Percentiles rank a stretch among this genome's conserved stretches.
phyloP scores from a whole-genome alignment of 2,797 vertebrate genomes.

The Hoplostethus mediterraneus region DNA sequence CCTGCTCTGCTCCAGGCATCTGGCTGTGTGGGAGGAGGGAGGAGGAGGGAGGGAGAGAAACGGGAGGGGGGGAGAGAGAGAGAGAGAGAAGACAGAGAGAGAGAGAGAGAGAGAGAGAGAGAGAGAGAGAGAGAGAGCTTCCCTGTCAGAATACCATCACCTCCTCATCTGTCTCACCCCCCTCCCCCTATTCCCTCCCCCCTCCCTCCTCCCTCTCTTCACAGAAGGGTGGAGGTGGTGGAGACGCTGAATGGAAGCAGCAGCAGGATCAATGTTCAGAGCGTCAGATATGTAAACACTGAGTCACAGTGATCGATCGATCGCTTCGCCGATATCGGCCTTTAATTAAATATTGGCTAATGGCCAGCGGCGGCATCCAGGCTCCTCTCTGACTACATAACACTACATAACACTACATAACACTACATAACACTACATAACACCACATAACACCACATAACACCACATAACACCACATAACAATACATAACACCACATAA shows the following conservation, averaged over 20 bases:
- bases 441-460: too few relatives aligned
- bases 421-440: too few relatives aligned
- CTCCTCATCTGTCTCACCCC: slow-evolving; percentile 26
- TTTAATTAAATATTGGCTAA: slow-evolving; percentile 17
- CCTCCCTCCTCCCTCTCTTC: not conserved
- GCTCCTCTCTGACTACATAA: too few relatives aligned
- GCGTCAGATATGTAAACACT: too few relatives aligned
- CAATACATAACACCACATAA: too few relatives aligned
- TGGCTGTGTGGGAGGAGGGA: not conserved
- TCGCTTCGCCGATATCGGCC: not conserved
- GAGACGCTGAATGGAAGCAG: not conserved
- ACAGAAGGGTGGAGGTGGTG: not conserved
- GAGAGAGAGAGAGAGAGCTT: not conserved
- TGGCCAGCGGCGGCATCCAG: too few relatives aligned
- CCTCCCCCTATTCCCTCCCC: not conserved
- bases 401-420: too few relatives aligned
- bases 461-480: too few relatives aligned
- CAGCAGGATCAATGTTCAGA: not conserved
- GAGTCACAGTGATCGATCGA: too few relatives aligned
- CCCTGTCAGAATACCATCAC: slow-evolving; percentile 24
- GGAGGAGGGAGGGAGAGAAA: slow-evolving; percentile 22
- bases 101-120: not conserved
- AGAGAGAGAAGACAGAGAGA: not conserved
- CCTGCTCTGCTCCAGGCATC: slow-evolving; percentile 28
- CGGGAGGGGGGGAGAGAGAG: not conserved